Conservation (phyloP, 2,888 invertebrate species). For the Mimas tiliae region DNA sequence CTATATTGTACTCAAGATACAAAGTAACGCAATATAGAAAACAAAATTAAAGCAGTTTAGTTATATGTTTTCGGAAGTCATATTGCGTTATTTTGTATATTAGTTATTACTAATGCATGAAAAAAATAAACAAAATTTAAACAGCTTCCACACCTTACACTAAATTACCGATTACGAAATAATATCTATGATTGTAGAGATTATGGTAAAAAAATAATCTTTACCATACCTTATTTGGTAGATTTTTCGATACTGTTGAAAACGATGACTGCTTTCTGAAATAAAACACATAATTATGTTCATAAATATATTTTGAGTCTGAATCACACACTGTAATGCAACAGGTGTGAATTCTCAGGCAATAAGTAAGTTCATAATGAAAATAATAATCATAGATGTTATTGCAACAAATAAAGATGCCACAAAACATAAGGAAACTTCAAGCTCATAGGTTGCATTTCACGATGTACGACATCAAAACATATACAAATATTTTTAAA, state of each 20-base stretch:
- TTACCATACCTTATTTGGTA: not conserved
- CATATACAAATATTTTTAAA: slow-evolving; percentile 51
- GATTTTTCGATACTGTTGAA: not conserved
- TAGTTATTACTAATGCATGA: not conserved
- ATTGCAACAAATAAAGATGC: slow-evolving; percentile 53
- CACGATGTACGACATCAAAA: slow-evolving; percentile 47
- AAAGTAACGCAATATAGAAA: not conserved
- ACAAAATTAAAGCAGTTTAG: not conserved
- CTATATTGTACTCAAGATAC: not conserved
- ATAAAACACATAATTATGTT: not conserved
- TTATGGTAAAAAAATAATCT: not conserved
- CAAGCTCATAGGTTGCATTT: slow-evolving; percentile 36
- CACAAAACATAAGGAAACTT: slow-evolving; percentile 53
- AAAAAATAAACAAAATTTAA: not conserved
- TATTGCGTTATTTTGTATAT: slow-evolving; percentile 14
- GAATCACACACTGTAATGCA: not conserved
- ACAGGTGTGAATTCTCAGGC: not conserved
- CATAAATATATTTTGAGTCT: not conserved
- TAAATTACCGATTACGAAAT: slow-evolving; percentile 1
- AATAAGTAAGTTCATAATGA: not conserved
- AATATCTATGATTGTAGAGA: slow-evolving; percentile 12
- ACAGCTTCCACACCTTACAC: not conserved
- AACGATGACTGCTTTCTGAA: not conserved
- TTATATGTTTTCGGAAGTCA: not conserved
- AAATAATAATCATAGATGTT: slow-evolving; percentile 37